Evolutionary conservation across 2,113 vertebrate species (phyloP).

Genomic region (Indicator indicator): DNA sequence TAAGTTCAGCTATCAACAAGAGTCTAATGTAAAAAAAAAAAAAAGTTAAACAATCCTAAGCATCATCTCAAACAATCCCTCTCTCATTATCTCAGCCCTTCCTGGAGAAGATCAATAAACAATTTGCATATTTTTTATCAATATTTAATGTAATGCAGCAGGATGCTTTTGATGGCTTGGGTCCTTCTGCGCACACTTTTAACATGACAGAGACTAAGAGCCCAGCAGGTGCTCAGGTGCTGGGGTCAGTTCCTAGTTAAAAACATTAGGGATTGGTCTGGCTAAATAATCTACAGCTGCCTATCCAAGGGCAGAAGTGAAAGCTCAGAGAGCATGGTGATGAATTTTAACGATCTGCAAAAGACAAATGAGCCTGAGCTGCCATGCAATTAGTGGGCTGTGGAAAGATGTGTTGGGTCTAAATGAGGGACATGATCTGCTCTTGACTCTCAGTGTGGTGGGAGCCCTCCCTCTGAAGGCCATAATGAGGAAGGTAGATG

Average conservation of each 20-base stretch:
- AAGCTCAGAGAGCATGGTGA: slow-evolving; percentile 71
- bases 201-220: slow-evolving; percentile 80
- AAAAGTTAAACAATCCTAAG: slow-evolving; percentile 57
- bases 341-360: slow-evolving; percentile 83
- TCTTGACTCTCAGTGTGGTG: slow-evolving; percentile 85
- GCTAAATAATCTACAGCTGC: slow-evolving; percentile 82
- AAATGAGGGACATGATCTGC: slow-evolving; percentile 89
- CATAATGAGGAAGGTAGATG: slow-evolving; percentile 83
- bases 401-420: slow-evolving; percentile 85
- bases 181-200: slow-evolving; percentile 75
- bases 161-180: slow-evolving; percentile 79
- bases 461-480: slow-evolving; percentile 82
- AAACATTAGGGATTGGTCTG: slow-evolving; percentile 74
- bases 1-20: slow-evolving; percentile 64
- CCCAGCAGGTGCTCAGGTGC: slow-evolving; percentile 73
- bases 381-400: slow-evolving; percentile 85
- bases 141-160: slow-evolving; percentile 87
- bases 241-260: slow-evolving; percentile 72
- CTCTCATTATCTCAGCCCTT: slow-evolving; percentile 74
- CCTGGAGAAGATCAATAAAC: slow-evolving; percentile 81
- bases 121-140: slow-evolving; percentile 89
- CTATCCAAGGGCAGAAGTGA: slow-evolving; percentile 66
- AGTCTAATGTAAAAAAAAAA: slow-evolving; percentile 37
- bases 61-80: slow-evolving; percentile 52
- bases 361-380: slow-evolving; percentile 87